Evolutionary conservation across 1,140 invertebrate species (phyloP), one percentile per base, ranked within the genome.

Genomic region (Orchesella cincta): DNA sequence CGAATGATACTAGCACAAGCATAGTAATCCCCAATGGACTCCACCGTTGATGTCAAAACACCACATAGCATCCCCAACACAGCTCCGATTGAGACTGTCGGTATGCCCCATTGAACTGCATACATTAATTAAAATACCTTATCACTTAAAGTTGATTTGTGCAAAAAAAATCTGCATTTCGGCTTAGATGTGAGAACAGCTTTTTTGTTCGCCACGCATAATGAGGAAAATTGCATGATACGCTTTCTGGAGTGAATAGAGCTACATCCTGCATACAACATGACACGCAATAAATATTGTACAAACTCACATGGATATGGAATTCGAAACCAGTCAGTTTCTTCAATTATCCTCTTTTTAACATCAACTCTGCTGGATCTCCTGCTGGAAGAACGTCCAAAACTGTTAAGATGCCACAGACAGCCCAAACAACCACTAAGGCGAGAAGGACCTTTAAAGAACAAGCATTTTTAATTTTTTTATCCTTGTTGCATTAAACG

Each of bases 21-120:
- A 36, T 93, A 93, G 85, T 96, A 95, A 85, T 96, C 94, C 81
- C 93, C 94, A 70, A 95, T 89, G 0, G 93, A 94, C 85, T 96
- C 94, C 1, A 95, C 91, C 0, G 92, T 92, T 62, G 93, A 94
- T 0, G 93, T 92, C 2, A 96, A 83, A 1, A 94, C 92, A 0
- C 92, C 94, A 3, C 93, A 92, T 54, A 95, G 80, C 90, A 96
- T 93, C 0, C 93, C 93, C 23, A 95, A 85, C 5, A 93, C 92
- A 0, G 92, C 92, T 0, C 90, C 90, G 18, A 91, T 85, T 57
- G 88, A 91, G 0, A 94, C 90, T 0, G 92, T 94, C 0, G 94
- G 94, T 18, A 87, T 74, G 2, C 94, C 94, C 92, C 94, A 97
- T 84, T 96, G 94, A 77, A 92, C 92, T 92, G 80, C 20, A 82